Conservation (phyloP, 2,113 vertebrate genomes). For the Thalassarche chlororhynchos region DNA sequence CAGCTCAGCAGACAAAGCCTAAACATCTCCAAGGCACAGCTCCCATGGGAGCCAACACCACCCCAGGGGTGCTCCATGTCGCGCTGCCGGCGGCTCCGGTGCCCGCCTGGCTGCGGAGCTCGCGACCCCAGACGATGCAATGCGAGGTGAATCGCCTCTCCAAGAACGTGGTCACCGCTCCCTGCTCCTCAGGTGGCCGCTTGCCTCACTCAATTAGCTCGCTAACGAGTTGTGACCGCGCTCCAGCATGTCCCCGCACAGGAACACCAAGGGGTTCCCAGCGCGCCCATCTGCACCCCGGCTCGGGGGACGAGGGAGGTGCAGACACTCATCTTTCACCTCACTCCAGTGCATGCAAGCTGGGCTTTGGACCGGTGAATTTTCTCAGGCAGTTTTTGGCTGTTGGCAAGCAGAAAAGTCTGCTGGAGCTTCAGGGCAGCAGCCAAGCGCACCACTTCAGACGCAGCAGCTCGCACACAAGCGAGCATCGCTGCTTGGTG, state of each 20-base stretch:
- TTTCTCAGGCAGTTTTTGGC: background rate
- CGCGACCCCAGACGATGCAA: fast-evolving
- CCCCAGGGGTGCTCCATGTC: background rate
- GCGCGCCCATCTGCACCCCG: slow-evolving; percentile 41
- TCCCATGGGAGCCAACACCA: background rate
- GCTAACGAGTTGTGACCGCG: slow-evolving; percentile 12
- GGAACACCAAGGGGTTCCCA: slow-evolving; percentile 1
- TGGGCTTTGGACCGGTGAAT: background rate
- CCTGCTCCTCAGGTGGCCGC: background rate
- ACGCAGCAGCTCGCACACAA: background rate
- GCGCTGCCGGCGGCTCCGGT: fast-evolving
- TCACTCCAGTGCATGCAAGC: background rate
- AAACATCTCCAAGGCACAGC: background rate
- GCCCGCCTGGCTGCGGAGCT: background rate
- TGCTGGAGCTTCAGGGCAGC: background rate
- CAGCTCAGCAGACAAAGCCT: background rate
- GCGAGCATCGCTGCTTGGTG: fast-evolving
- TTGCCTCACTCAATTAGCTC: background rate
- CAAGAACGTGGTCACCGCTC: background rate
- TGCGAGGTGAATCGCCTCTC: fast-evolving
- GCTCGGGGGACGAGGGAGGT: background rate
- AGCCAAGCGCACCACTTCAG: background rate
- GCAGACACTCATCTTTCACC: slow-evolving; percentile 46
- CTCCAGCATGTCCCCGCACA: slow-evolving; percentile 8
- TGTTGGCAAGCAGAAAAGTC: background rate